Conservation (phyloP, 2,113 vertebrate genomes). For the Sclerurus mexicanus region DNA sequence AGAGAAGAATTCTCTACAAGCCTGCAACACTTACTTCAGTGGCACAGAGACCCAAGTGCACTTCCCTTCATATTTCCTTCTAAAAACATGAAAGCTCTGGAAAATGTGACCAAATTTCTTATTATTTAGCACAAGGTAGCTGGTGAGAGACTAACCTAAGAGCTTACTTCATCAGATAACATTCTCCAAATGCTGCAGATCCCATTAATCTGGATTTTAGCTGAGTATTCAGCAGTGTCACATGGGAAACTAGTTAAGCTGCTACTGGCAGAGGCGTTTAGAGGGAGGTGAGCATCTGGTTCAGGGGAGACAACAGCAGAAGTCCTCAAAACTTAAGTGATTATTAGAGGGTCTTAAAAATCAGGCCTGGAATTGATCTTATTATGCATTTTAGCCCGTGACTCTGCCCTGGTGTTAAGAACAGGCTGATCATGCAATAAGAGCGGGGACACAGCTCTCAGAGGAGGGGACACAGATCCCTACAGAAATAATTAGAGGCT, state of each 20-base stretch:
- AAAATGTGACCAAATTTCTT: neutral
- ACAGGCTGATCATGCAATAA: neutral
- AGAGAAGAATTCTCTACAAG: neutral
- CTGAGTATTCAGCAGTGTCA: neutral
- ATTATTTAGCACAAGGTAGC: neutral
- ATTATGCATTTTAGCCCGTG: neutral
- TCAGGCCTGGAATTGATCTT: neutral
- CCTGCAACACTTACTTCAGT: neutral
- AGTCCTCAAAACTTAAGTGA: neutral
- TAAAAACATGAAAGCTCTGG: neutral
- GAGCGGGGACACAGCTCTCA: fast-evolving
- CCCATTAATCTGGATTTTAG: conserved; percentile 35
- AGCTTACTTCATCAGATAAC: conserved; percentile 21
- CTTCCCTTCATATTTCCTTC: neutral
- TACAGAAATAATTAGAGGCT: neutral
- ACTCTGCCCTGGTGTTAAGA: neutral
- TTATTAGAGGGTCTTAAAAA: neutral
- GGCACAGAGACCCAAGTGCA: neutral
- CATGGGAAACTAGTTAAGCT: neutral
- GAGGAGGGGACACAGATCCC: neutral
- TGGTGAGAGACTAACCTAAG: neutral
- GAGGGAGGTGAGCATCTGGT: neutral
- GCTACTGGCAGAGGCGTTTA: neutral
- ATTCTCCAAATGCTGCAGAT: neutral
- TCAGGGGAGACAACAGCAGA: neutral